phyloP scores from a whole-genome alignment of 2,113 vertebrate genomes.

The Cichladusa arquata region DNA sequence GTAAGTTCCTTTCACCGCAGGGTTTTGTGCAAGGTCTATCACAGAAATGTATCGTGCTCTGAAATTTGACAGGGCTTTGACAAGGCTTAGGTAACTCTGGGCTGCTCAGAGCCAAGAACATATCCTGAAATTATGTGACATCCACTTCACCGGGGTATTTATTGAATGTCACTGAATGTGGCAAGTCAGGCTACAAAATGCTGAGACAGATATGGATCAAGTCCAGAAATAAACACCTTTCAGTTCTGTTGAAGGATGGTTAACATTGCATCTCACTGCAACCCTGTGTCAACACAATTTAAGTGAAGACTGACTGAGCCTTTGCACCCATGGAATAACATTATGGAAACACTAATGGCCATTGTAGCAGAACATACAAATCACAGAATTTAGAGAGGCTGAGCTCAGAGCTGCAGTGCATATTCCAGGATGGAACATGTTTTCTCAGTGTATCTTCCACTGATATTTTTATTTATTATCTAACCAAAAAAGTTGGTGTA shows the following conservation, averaged over 20 bases:
- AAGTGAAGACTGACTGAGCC: neutral
- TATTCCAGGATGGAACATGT: neutral
- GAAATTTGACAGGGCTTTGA: conserved; percentile 13
- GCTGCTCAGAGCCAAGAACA: neutral
- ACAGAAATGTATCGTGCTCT: neutral
- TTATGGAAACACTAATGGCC: neutral
- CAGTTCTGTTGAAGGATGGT: neutral
- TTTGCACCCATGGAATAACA: neutral
- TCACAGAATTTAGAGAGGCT: neutral
- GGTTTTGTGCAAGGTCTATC: neutral
- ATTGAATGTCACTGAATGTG: neutral
- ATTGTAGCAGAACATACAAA: neutral
- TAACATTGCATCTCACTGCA: neutral
- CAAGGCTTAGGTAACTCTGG: neutral
- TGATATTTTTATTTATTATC: neutral
- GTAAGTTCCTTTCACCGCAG: neutral
- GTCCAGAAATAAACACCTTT: neutral
- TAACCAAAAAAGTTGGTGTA: neutral
- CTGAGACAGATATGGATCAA: conserved; percentile 29
- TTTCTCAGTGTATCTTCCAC: neutral
- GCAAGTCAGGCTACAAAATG: neutral
- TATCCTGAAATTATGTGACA: neutral
- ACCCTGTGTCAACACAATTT: neutral
- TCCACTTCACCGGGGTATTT: neutral
- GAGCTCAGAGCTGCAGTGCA: neutral